A percentile compares a stretch with the other conserved stretches of the same genome.
Evolutionary conservation across 2,113 vertebrate genomes (phyloP).

Genomic region (Dascyllus trimaculatus): DNA sequence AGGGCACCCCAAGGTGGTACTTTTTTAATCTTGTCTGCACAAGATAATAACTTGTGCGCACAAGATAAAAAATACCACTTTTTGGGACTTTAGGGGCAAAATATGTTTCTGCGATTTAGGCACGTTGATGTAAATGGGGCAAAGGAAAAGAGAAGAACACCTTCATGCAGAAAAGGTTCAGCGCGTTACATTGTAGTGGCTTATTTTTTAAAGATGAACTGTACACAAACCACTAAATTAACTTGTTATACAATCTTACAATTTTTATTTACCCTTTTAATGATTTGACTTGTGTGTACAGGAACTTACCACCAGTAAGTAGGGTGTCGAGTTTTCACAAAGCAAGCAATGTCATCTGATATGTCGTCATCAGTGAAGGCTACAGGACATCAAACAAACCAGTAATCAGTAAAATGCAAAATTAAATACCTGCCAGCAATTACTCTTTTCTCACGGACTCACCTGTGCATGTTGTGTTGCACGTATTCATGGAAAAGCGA

Average conservation of each 20-base stretch:
- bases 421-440: not conserved
- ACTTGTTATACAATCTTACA: not conserved
- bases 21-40: too few relatives aligned
- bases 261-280: not conserved
- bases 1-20: too few relatives aligned
- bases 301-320: constrained; percentile 42
- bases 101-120: too few relatives aligned
- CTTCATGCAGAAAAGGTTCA: too few relatives aligned
- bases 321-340: not conserved
- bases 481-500: constrained; percentile 50
- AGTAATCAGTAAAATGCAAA: not conserved
- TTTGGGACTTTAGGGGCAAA: too few relatives aligned
- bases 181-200: too few relatives aligned
- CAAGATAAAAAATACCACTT: too few relatives aligned
- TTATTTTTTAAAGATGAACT: too few relatives aligned
- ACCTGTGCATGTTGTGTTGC: constrained; percentile 49
- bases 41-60: too few relatives aligned
- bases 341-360: constrained; percentile 53
- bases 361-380: constrained; percentile 64
- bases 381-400: constrained; percentile 10
- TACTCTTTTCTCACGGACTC: not conserved
- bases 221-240: not conserved
- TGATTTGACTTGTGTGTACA: not conserved
- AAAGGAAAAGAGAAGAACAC: too few relatives aligned
- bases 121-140: too few relatives aligned